Evolutionary conservation across 2,797 vertebrate species (phyloP), one percentile per base, ranked within the genome.

Genomic region (Scyliorhinus canicula): DNA sequence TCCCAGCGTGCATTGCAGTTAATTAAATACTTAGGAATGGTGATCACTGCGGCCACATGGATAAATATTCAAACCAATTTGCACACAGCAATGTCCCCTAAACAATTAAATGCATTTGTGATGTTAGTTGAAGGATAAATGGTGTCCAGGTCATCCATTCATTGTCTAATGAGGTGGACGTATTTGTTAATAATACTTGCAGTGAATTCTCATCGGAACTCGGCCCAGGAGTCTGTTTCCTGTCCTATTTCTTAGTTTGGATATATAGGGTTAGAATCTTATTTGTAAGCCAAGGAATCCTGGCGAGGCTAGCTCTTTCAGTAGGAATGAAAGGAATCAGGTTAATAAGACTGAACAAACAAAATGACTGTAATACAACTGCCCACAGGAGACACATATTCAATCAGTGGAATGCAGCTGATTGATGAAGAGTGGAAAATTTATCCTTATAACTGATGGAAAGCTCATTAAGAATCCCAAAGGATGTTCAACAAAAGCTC

Each of bases 391-490:
- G 21, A 91, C 7, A 26, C 40, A 24, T n/a, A 65, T 91, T n/a
- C n/a, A 91, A 65, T 91, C 88, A 91, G 40, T 91, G 40, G 40
- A 90, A 60, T 65, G 57, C 11, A 40, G 60, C n/a, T 65, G 88
- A 65, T 65, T 91, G 88, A 91, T 91, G 88, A 60, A 90, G 86
- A 60, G 85, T 88, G 6, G 55, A 91, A 65, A 44, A 65, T 65
- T 65, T 44, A 26, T 26, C 88, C 60, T 65, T 44, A 9, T 44
- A 40, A 44, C 60, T 65, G 88, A 91, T 26, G 55, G 57, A 90
- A 35, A 90, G 35, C 55, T 60, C 35, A 60, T 91, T 91, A 65
- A 65, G 7, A 63, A 65, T 26, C 60, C 60, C n/a, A 28, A 91
- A 40, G 88, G 63, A 65, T 65, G 4, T 86, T 28, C 40, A 24